phyloP scores from a whole-genome alignment of 2,888 invertebrate genomes.

The Dasypolia templi region DNA sequence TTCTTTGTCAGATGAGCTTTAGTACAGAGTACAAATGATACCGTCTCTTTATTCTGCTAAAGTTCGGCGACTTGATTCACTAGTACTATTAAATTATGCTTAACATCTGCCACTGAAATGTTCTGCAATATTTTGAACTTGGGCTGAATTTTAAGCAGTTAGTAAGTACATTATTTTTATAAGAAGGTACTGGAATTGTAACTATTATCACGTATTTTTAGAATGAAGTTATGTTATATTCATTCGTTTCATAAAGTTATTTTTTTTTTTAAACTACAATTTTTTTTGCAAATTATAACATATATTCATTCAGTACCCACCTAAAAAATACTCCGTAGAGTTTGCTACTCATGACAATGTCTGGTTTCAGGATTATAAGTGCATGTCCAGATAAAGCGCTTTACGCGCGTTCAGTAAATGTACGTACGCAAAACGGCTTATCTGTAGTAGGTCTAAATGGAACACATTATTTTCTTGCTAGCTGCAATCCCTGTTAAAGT shows the following conservation, averaged over 20 bases:
- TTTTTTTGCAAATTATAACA: background rate
- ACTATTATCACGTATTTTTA: constrained; percentile 46
- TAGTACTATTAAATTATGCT: constrained; percentile 65
- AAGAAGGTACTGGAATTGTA: constrained; percentile 32
- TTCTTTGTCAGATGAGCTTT: constrained; percentile 66
- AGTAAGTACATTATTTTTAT: constrained; percentile 41
- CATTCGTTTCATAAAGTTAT: constrained; percentile 25
- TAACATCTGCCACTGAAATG: constrained; percentile 66
- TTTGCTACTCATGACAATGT: background rate
- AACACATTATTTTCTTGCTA: background rate
- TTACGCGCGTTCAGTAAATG: background rate
- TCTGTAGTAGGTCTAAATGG: background rate
- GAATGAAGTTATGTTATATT: constrained; percentile 9
- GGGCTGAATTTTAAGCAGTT: constrained; percentile 58
- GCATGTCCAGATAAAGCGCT: background rate
- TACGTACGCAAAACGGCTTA: constrained; percentile 8
- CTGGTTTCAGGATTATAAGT: constrained; percentile 10
- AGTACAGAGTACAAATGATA: constrained; percentile 61
- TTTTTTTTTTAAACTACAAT: background rate
- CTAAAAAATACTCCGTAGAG: background rate
- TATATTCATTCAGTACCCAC: background rate
- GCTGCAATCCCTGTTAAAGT: background rate
- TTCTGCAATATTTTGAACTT: constrained; percentile 60
- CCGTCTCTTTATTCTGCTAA: constrained; percentile 56
- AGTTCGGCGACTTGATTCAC: constrained; percentile 63